These are phyloP conservation scores for Hipposideros larvatus DNA, from an alignment of 2,797 vertebrate genomes.

Conservation along the genomic window DNA sequence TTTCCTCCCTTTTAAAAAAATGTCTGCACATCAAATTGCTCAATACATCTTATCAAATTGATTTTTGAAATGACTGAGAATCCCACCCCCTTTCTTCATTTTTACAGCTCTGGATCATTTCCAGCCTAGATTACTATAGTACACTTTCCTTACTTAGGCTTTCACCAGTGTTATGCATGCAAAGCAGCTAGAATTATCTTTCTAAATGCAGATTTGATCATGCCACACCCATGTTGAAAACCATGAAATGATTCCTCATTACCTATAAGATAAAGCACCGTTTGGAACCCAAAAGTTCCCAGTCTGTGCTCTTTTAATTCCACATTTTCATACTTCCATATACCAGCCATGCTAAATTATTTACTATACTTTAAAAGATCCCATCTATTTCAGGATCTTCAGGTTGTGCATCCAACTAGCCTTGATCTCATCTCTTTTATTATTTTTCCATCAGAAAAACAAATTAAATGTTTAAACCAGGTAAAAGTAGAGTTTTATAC, in stretches of 20 bases:
- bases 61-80: background rate
- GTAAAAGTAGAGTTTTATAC: background rate
- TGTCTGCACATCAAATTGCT: background rate
- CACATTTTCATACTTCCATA: background rate
- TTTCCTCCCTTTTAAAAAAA: background rate
- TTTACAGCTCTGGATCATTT: background rate
- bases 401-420: background rate
- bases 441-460: background rate
- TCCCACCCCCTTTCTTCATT: background rate
- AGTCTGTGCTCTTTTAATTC: background rate
- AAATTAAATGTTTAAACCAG: background rate
- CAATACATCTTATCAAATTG: background rate
- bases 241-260: background rate
- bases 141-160: background rate
- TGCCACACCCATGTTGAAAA: background rate
- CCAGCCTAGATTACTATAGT: background rate
- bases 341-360: background rate
- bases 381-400: background rate
- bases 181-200: conserved; percentile 30
- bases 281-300: background rate
- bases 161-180: background rate
- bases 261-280: background rate
- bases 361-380: background rate
- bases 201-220: conserved; percentile 46
- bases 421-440: background rate